Evolutionary conservation across 2,888 invertebrate species (phyloP).

Genomic region (Hypena proboscidalis): DNA sequence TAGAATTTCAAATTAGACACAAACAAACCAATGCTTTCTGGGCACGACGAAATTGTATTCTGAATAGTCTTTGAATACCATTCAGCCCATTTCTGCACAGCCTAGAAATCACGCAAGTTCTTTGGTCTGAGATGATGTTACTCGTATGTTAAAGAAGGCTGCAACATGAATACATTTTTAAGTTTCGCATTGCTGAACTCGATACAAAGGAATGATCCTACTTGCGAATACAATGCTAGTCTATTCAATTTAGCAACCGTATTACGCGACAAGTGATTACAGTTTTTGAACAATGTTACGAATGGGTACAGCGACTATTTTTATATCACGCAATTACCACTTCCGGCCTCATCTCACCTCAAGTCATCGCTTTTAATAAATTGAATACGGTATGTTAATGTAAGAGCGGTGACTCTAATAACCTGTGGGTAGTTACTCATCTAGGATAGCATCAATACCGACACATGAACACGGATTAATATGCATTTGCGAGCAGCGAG

Average conservation of each 20-base stretch:
- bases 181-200: constrained; percentile 59
- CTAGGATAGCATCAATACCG: constrained; percentile 15
- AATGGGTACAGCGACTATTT: background rate
- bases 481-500: constrained; percentile 25
- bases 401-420: background rate
- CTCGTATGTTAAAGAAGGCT: constrained; percentile 27
- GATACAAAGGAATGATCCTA: constrained; percentile 64
- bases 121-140: constrained; percentile 38
- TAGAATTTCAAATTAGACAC: constrained; percentile 50
- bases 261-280: constrained; percentile 29
- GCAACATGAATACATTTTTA: constrained; percentile 49
- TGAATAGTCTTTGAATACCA: constrained; percentile 20
- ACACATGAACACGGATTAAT: constrained; percentile 22
- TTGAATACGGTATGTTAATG: constrained; percentile 2
- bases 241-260: constrained; percentile 42
- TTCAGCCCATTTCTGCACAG: background rate
- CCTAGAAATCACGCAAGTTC: constrained; percentile 26
- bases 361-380: background rate
- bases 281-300: constrained; percentile 32
- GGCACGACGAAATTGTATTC: constrained; percentile 37
- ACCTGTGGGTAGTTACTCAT: constrained; percentile 4
- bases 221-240: constrained; percentile 48
- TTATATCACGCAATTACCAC: no score
- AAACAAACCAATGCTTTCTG: constrained; percentile 54
- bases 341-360: no score